A percentile compares a stretch with the other conserved stretches of the same genome.
phyloP scores from a whole-genome alignment of 2,113 vertebrate genomes.

The Phaethornis superciliosus region DNA sequence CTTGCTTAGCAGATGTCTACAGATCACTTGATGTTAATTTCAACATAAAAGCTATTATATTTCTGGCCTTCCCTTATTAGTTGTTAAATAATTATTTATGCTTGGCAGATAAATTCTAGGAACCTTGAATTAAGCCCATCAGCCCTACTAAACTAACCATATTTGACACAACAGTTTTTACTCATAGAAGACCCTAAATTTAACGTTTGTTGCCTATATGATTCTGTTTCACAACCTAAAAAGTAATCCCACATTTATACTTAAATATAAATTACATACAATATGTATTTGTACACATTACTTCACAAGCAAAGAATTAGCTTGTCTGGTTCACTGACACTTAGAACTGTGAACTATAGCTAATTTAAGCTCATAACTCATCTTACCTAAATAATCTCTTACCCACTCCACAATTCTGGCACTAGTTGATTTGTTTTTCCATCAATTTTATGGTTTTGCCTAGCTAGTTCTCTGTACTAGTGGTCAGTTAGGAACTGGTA shows the following conservation, averaged over 20 bases:
- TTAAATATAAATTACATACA: constrained; percentile 60
- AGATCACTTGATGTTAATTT: constrained; percentile 74
- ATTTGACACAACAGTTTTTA: constrained; percentile 71
- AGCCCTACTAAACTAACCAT: constrained; percentile 65
- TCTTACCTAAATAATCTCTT: constrained; percentile 67
- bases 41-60: constrained; percentile 74
- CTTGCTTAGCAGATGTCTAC: constrained; percentile 77
- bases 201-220: constrained; percentile 35
- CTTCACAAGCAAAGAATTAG: constrained; percentile 65
- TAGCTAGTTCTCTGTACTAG: neutral
- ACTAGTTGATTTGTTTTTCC: constrained; percentile 43
- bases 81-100: constrained; percentile 77
- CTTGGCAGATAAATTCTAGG: constrained; percentile 64
- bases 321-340: constrained; percentile 67
- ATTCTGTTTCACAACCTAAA: constrained; percentile 38
- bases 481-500: neutral
- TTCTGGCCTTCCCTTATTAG: constrained; percentile 72
- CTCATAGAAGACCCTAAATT: constrained; percentile 14
- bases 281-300: constrained; percentile 6
- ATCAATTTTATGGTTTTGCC: neutral
- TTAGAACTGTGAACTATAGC: constrained; percentile 46
- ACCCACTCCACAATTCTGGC: constrained; percentile 42
- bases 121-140: constrained; percentile 59
- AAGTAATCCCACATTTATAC: constrained; percentile 54
- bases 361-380: constrained; percentile 49